Evolutionary conservation across 2,113 vertebrate species (phyloP), one percentile per base, ranked within the genome.

Genomic region (Anthoscopus minutus): DNA sequence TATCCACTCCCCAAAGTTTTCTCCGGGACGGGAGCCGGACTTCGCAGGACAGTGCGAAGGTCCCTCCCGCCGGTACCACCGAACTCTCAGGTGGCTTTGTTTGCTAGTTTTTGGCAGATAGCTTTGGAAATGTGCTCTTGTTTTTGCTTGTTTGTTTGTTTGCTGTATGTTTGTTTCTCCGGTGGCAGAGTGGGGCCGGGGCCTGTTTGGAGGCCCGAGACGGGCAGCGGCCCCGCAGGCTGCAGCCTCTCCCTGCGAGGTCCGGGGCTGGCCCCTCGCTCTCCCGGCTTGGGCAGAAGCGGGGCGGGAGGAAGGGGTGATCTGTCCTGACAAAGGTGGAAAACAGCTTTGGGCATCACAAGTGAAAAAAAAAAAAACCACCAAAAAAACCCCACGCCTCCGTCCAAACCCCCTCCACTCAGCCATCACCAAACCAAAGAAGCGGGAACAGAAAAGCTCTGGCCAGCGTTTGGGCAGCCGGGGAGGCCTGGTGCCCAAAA

Each of bases 371-470:
- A 35, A 25, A 20, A 25, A 44, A 53, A 25, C n/a, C n/a, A n/a
- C n/a, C 7, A 13, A 8, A 71, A 8, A 24, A 8, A n/a, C n/a
- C n/a, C n/a, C 3, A 24, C 18, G 7, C 3, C 5, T 6, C 28
- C 0, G 8, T 18, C 10, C 9, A 28, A 18, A 17, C 37, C 1
- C 0, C 7, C 5, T 3, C 8, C 25, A 20, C 5, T 15, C 30
- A 27, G 10, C 11, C 45, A 10, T 10, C 54, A 27, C 24, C 37
- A 51, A 87, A 61, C 1, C 1, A 42, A 47, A 42, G 30, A 60
- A 51, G 23, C 0, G 0, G 27, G 57, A 65, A 15, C 11, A 64
- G 81, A 79, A 87, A 62, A 47, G 7, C 27, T 45, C 45, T 57
- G 13, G 37, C 6, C 33, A 24, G 18, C 2, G 2, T 60, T 67